A percentile compares a stretch with the other conserved stretches of the same genome.
phyloP scores from a whole-genome alignment of 2,888 invertebrate species.

The Aphidius colemani region DNA sequence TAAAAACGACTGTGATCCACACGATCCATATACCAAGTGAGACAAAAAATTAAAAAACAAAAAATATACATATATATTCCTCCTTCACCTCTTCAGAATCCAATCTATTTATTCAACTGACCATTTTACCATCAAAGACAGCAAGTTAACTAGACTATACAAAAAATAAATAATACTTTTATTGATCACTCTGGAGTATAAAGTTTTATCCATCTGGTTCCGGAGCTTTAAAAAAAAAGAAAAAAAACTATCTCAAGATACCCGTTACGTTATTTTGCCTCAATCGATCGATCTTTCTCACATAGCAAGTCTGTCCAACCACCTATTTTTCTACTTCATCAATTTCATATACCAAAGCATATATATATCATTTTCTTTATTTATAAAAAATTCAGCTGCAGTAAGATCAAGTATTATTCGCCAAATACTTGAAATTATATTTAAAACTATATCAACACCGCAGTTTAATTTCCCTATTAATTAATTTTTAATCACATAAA shows the following conservation, averaged over 20 bases:
- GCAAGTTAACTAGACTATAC: not conserved
- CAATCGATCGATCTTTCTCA: conserved; percentile 20
- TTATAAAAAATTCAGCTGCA: conserved; percentile 22
- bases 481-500: too few relatives aligned
- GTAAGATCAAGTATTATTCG: conserved; percentile 14
- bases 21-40: conserved; percentile 28
- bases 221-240: not conserved
- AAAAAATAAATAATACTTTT: not conserved
- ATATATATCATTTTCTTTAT: conserved; percentile 17
- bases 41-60: too few relatives aligned
- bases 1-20: conserved; percentile 45
- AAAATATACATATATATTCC: too few relatives aligned
- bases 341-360: conserved; percentile 16
- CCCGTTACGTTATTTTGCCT: too few relatives aligned
- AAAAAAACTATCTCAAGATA: too few relatives aligned
- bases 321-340: conserved; percentile 20
- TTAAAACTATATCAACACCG: not conserved
- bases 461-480: too few relatives aligned
- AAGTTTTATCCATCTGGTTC: conserved; percentile 15
- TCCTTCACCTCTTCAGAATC: too few relatives aligned
- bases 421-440: conserved; percentile 16
- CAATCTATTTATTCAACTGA: too few relatives aligned
- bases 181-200: conserved; percentile 19
- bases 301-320: conserved; percentile 7
- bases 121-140: not conserved